phyloP scores from a whole-genome alignment of 2,888 invertebrate genomes.

The Ophonus ardosiacus region DNA sequence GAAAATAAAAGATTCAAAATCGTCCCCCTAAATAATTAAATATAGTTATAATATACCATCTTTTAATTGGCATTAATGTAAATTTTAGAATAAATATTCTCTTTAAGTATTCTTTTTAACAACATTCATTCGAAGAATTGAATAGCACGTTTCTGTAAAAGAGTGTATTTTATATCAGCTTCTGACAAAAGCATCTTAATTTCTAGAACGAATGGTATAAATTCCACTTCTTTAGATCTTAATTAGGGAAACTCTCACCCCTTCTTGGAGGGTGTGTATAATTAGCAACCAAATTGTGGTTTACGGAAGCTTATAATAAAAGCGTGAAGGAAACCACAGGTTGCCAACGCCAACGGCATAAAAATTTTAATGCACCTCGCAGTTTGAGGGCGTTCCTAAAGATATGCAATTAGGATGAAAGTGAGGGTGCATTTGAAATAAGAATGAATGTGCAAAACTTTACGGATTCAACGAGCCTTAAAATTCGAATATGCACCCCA shows the following conservation, averaged over 20 bases:
- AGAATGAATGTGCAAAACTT: slow-evolving; percentile 36
- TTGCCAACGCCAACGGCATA: background rate
- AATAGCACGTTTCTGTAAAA: background rate
- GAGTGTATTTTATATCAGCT: background rate
- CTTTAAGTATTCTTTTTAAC: too few species aligned
- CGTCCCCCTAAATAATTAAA: too few species aligned
- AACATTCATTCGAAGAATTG: too few species aligned
- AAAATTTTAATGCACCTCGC: slow-evolving; percentile 26
- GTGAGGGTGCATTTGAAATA: slow-evolving; percentile 45
- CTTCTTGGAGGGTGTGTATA: slow-evolving; percentile 26
- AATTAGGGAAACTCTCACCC: slow-evolving; percentile 11
- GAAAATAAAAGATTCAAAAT: too few species aligned
- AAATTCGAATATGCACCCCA: slow-evolving; percentile 42
- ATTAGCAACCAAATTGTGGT: slow-evolving; percentile 18
- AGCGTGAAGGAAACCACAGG: slow-evolving; percentile 26
- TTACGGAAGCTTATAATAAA: slow-evolving; percentile 19
- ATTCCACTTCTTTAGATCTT: slow-evolving; percentile 22
- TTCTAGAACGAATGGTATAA: background rate
- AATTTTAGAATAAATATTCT: too few species aligned
- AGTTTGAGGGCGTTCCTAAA: slow-evolving; percentile 17
- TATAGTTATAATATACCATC: too few species aligned
- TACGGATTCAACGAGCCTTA: slow-evolving; percentile 42
- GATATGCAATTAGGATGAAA: slow-evolving; percentile 28
- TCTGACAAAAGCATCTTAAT: background rate
- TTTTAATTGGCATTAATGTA: too few species aligned